A percentile compares a stretch with the other conserved stretches of the same genome.
phyloP scores from a whole-genome alignment of 2,797 vertebrate genomes.

The Trachurus trachurus region DNA sequence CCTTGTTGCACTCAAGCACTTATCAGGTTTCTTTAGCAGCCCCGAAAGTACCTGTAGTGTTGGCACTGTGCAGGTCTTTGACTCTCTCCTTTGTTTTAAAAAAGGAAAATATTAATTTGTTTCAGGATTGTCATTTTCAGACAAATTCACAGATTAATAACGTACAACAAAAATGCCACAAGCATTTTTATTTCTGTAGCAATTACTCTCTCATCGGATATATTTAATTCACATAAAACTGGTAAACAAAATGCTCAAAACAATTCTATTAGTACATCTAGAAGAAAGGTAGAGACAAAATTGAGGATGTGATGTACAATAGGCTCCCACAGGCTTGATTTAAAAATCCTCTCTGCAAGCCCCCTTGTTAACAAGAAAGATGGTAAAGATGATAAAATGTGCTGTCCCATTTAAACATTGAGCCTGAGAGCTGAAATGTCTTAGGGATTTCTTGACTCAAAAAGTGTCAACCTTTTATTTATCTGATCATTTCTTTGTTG shows the following conservation, averaged over 20 bases:
- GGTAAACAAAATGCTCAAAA: neutral
- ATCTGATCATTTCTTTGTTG: neutral
- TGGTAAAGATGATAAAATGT: neutral
- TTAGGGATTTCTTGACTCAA: neutral
- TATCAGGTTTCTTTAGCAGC: slow-evolving; percentile 27
- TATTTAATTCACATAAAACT: neutral
- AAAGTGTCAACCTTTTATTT: slow-evolving; percentile 1
- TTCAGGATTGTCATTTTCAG: neutral
- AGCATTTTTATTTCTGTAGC: no score
- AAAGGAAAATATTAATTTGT: neutral
- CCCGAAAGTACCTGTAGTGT: neutral
- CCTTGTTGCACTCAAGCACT: slow-evolving; percentile 29
- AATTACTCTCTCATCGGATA: neutral
- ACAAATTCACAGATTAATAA: slow-evolving; percentile 7
- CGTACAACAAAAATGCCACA: neutral
- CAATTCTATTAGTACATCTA: neutral
- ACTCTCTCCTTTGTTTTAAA: neutral
- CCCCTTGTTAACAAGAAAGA: slow-evolving; percentile 4
- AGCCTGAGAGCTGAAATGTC: neutral
- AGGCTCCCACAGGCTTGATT: neutral
- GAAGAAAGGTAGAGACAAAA: neutral
- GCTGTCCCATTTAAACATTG: slow-evolving; percentile 14
- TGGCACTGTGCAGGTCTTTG: slow-evolving; percentile 7
- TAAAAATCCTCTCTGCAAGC: slow-evolving; percentile 1
- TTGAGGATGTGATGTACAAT: neutral